Evolutionary conservation across 1,140 invertebrate species (phyloP).

Genomic region (Dysdera silvatica): DNA sequence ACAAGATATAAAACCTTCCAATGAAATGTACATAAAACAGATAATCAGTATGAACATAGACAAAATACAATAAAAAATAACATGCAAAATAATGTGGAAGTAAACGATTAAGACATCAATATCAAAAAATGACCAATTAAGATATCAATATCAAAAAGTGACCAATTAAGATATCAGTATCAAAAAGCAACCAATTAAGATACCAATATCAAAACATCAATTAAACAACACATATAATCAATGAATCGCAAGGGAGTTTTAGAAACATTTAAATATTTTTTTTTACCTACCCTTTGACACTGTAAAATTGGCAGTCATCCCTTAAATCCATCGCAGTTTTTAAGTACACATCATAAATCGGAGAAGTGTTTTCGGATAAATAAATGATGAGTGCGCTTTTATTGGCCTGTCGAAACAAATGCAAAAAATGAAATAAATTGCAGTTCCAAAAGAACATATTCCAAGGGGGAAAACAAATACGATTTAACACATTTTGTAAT

Average conservation of each 20-base stretch:
- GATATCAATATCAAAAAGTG: too few relatives aligned
- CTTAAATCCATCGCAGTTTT: constrained; percentile 79
- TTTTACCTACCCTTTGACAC: constrained; percentile 74
- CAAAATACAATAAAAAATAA: too few relatives aligned
- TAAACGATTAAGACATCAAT: too few relatives aligned
- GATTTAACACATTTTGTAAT: neutral
- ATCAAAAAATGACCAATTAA: too few relatives aligned
- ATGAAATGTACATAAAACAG: too few relatives aligned
- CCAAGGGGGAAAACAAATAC: neutral
- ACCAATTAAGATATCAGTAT: too few relatives aligned
- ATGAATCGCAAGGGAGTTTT: neutral
- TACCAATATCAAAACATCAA: constrained; percentile 1
- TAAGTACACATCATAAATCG: constrained; percentile 68
- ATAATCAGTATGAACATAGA: too few relatives aligned
- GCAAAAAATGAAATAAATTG: too few relatives aligned
- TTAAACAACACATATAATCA: neutral
- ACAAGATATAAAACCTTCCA: too few relatives aligned
- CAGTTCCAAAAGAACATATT: neutral
- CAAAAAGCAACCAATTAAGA: too few relatives aligned
- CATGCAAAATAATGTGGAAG: too few relatives aligned
- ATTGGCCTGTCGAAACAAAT: constrained; percentile 51
- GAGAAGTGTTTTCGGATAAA: constrained; percentile 71
- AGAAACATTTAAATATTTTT: neutral
- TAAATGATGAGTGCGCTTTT: constrained; percentile 90
- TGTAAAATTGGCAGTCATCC: constrained; percentile 92